Conservation (phyloP, 2,113 vertebrate genomes). For the Hippoglossus stenolepis region DNA sequence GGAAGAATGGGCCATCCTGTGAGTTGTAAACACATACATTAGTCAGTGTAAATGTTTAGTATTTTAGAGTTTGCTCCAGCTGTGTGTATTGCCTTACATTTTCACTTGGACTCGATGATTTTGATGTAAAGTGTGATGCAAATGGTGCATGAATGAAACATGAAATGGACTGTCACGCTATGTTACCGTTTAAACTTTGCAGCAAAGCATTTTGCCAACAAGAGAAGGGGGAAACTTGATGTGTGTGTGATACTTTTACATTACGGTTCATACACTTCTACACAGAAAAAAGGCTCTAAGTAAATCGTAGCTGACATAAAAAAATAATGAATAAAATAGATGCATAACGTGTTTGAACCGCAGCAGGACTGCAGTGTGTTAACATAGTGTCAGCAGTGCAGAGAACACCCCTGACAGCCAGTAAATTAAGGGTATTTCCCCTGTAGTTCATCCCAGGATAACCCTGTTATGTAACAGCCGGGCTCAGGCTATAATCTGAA, state of each 20-base stretch:
- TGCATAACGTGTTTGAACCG: conserved; percentile 19
- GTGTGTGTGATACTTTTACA: neutral
- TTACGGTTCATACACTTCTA: neutral
- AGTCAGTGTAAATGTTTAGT: conserved; percentile 9
- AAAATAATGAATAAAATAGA: conserved; percentile 6
- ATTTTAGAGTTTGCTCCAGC: neutral
- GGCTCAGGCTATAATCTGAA: conserved; percentile 34
- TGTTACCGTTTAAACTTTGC: neutral
- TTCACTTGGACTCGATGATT: conserved; percentile 6
- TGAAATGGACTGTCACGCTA: neutral
- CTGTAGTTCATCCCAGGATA: conserved; percentile 73
- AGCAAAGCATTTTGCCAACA: neutral
- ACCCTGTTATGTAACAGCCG: conserved; percentile 69
- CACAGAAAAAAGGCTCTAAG: neutral
- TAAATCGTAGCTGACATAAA: conserved; percentile 11
- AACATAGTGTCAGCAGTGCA: conserved; percentile 39
- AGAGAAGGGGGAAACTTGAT: neutral
- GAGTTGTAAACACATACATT: conserved; percentile 61
- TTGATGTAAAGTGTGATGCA: neutral
- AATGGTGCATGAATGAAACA: conserved; percentile 3
- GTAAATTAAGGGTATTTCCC: conserved; percentile 72
- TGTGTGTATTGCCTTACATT: neutral
- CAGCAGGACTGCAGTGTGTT: conserved; percentile 32
- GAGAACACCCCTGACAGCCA: conserved; percentile 49
- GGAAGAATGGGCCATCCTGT: conserved; percentile 82